Base-by-base conservation (phyloP, 2,888 invertebrate species). In the Leistus spinibarbis region DNA sequence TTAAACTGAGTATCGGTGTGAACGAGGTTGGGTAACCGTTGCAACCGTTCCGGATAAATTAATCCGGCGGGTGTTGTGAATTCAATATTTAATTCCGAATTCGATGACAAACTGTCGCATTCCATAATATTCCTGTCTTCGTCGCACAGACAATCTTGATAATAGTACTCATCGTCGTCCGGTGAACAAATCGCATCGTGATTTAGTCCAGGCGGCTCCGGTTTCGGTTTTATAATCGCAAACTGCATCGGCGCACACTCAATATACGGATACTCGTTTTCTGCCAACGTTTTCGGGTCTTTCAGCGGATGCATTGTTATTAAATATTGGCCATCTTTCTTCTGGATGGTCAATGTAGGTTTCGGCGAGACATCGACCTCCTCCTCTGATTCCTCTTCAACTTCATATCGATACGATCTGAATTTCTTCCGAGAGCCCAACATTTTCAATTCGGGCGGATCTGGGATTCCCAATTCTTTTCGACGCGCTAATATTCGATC, bases 21-120 rank as follows among this genome's bases (percentile, higher is more conserved):
- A 10, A 81, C 81, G 1, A 89, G 84, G 78, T 88, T 88, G 0
- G 85, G 85, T 76, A 84, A 84, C 1, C 86, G 83, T 67, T 87
- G 85, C 9, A 89, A 86, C 0, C 88, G 86, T 74, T 89, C 86
- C 0, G 91, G 87, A 78, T 89, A 90, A 68, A 92, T 90, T 54
- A 92, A 87, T 0, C 91, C 92, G 57, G 91, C 91, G 0, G 92
- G 92, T 0, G 92, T 91, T 0, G 92, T 92, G 69, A 92, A 92
- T 76, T 91, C 92, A 56, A 92, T 91, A 79, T 92, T 91, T 84
- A 91, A 88, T 74, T 92, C 91, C 0, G 89, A 90, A 76, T 91
- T 91, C 70, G 88, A 88, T 0, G 88, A 88, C 1, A 87, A 86
- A 79, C 88, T 84, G 80, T 87, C 83, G 23, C 86, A 82, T 76